phyloP scores from a whole-genome alignment of 2,797 vertebrate genomes.

The Thalassophryne amazonica region DNA sequence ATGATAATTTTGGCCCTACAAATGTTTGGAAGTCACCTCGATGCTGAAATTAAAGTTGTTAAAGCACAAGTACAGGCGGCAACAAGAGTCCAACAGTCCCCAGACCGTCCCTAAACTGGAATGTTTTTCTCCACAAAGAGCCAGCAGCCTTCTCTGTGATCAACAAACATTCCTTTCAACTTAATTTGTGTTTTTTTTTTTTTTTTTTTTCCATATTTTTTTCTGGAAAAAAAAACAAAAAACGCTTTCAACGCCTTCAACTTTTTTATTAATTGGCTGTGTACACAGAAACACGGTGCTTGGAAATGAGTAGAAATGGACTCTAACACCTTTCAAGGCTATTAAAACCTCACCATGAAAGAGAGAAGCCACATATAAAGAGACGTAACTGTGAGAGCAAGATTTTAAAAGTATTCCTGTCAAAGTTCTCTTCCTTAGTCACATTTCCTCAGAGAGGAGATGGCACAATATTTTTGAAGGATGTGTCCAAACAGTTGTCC shows the following conservation, averaged over 20 bases:
- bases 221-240: not conserved
- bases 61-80: not conserved
- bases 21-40: not conserved
- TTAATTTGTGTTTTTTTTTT: not conserved
- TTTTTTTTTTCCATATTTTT: constrained; percentile 1
- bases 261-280: constrained; percentile 49
- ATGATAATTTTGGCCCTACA: not conserved
- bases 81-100: not conserved
- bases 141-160: not conserved
- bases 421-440: not conserved
- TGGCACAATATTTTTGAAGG: not conserved
- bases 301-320: constrained; percentile 13
- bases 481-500: constrained; percentile 12
- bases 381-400: constrained; percentile 6
- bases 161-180: constrained; percentile 20
- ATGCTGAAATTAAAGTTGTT: not conserved
- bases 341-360: constrained; percentile 34
- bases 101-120: constrained; percentile 4
- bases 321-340: constrained; percentile 35
- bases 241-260: constrained; percentile 9
- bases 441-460: not conserved
- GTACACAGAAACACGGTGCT: constrained; percentile 6
- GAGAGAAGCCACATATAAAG: constrained; percentile 4
- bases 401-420: constrained; percentile 22
- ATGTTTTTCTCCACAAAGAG: not conserved